Evolutionary conservation across 2,888 invertebrate species (phyloP), one percentile per base, ranked within the genome.

Genomic region (Trissonchulus sp.): DNA sequence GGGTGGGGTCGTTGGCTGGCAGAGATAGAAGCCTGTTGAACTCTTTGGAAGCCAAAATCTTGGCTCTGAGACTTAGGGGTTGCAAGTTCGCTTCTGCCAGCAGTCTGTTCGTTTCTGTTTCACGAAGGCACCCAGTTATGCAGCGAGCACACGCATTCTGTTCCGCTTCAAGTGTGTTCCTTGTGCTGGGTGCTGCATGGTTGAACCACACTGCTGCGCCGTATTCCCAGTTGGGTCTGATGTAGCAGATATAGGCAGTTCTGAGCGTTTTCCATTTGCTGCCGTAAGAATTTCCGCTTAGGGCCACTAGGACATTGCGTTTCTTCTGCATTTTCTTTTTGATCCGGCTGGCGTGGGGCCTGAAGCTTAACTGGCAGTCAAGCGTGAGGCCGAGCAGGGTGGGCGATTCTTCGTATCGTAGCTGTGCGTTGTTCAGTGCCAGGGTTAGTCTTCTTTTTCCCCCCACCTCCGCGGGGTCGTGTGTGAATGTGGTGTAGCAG

Each of bases 241-340:
- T n/a, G 60, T 60, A 60, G n/a, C 60, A 18, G 60, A 60, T 60
- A n/a, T 60, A 60, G n/a, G 60, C 60, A 23, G 60, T 60, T 18
- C 60, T 18, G 18, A 60, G 60, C 18, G 60, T 60, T 60, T 60
- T 60, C 18, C 60, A n/a, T 60, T 60, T 18, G 60, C 60, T 60
- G 18, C 60, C 60, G n/a, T 60, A 60, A 60, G 18, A n/a, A 18
- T 60, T 60, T 18, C 60, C 60, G n/a, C 60, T 60, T 23, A 60
- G 60, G 60, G n/a, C 60, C 60, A n/a, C 18, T 18, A 60, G 18
- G 60, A n/a, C 60, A n/a, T 60, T 60, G 18, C n/a, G 18, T n/a
- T n/a, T 18, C 18, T 18, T 60, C n/a, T 60, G 60, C 60, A 60
- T 60, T n/a, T 60, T 60, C 60, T n/a, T 60, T 18, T n/a, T 18